Evolutionary conservation across 2,113 vertebrate genomes (phyloP).

Genomic region (Ranitomeya imitator): DNA sequence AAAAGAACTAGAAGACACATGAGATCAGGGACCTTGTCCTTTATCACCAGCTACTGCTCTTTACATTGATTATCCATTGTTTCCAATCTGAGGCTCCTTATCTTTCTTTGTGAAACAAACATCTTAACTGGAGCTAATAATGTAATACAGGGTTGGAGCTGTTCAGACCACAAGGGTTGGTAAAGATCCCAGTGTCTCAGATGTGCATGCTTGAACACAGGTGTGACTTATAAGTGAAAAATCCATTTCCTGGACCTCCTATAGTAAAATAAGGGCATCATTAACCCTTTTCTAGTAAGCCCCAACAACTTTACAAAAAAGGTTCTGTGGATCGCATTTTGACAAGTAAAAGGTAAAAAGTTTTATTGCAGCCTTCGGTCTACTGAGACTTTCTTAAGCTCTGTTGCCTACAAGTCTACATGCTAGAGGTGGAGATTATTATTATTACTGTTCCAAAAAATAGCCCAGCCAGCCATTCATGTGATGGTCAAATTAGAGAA

Average conservation of each 20-base stretch:
- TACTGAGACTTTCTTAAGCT: not conserved
- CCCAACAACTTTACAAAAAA: too few relatives aligned
- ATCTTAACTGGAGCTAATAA: constrained; percentile 12
- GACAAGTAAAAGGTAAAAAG: too few relatives aligned
- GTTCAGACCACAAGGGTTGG: not conserved
- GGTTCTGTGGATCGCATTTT: too few relatives aligned
- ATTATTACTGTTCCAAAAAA: too few relatives aligned
- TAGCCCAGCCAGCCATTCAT: not conserved
- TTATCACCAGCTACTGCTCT: constrained; percentile 23
- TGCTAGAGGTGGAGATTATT: too few relatives aligned
- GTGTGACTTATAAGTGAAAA: constrained; percentile 29
- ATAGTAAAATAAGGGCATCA: not conserved
- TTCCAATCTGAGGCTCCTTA: constrained; percentile 40
- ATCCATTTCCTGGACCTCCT: constrained; percentile 23
- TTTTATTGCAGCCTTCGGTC: too few relatives aligned
- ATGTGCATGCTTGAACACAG: constrained; percentile 26
- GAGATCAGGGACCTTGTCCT: not conserved
- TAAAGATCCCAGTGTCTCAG: not conserved
- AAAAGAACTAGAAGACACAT: not conserved
- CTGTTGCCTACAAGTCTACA: not conserved
- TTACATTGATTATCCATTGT: constrained; percentile 40
- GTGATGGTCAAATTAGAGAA: not conserved
- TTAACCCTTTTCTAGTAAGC: not conserved
- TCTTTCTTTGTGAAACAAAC: constrained; percentile 40
- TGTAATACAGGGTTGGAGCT: not conserved